Base-by-base conservation (phyloP, 2,797 vertebrate species). In the Micropoecilia bifurca region DNA sequence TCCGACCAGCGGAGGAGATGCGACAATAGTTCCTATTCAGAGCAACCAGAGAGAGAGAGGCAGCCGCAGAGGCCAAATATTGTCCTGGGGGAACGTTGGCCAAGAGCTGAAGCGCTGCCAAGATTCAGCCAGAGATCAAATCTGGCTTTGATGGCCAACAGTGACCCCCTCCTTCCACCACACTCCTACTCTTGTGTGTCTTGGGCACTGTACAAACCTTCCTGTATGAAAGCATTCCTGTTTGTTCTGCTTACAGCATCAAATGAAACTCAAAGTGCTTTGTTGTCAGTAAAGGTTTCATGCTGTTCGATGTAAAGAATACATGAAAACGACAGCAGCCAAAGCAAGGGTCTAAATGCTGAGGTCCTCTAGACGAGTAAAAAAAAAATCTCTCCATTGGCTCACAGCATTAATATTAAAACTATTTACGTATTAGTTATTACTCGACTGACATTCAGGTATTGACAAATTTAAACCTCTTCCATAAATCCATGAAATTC, bases 1-100 rank as follows among this genome's bases (percentile, higher is more conserved):
- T 91, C 86, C 1, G 85, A 84, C 88, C 88, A 53, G 78, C 75
- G 78, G 82, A 92, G 77, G 79, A 86, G 85, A 87, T 45, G 86
- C 85, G 86, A 96, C 95, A 95, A 96, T 93, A 86, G 90, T 77
- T 83, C 63, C 90, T 90, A 93, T 95, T 96, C 88, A 93, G 80
- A 85, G 87, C 83, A 4, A 82, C 82, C 78, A 92, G 86, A 87
- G 87, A 85, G 36, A 43, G 68, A n/a, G 41, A 45, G 66, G 66
- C 85, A 83, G 85, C 88, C 80, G 76, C 85, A 89, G 88, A 89
- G 82, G 92, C 89, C 92, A 92, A 95, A 94, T 92, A 93, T 91
- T 94, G 94, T 94, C 86, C 90, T 88, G 88, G 82, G 92, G 88
- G 90, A 90, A 92, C 90, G 90, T 90, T 85, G 83, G 89, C 88